Evolutionary conservation across 2,113 vertebrate genomes (phyloP), one percentile per base, ranked within the genome.

Genomic region (Gopherus evgoodei): DNA sequence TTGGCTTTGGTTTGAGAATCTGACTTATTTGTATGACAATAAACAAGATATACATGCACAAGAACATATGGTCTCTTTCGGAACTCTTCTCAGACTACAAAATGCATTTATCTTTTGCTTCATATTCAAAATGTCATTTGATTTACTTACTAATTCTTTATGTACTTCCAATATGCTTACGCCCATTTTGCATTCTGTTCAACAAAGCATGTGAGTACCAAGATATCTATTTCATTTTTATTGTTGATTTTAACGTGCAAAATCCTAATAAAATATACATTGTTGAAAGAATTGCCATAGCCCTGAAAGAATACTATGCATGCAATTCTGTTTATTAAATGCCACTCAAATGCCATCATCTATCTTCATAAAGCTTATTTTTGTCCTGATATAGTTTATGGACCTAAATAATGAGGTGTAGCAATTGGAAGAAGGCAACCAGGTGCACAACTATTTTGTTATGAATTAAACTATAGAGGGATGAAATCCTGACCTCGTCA

Each of bases 101-200:
- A 93, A 83, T 80, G 9, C 6, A 12, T 31, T 72, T 93, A 57
- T 87, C 90, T 9, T 65, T 31, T 88, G 76, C 72, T 92, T 92
- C 59, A 82, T 83, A 6, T 84, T 81, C 44, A 93, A 92, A 81
- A 94, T 76, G 2, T 42, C 54, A 80, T 90, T 95, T 91, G 2
- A 93, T 95, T 96, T 96, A 83, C 12, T 57, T 90, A 81, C 5
- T 94, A 57, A 53, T 90, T 89, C 52, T 93, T 89, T 16, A 83
- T 84, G 27, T 53, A 80, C 87, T 91, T 89, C 35, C 44, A 92
- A 12, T 22, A 82, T 31, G 2, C 7, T 94, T 89, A 83, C 7
- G 6, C 81, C 2, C 4, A 2, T 29, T 94, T 93, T 85, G 2
- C 75, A 65, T 88, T 94, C 94, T 88, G n/a, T 35, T 92, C 80